Evolutionary conservation across 2,888 invertebrate genomes (phyloP), one percentile per base, ranked within the genome.

Genomic region (Seira ritae): DNA sequence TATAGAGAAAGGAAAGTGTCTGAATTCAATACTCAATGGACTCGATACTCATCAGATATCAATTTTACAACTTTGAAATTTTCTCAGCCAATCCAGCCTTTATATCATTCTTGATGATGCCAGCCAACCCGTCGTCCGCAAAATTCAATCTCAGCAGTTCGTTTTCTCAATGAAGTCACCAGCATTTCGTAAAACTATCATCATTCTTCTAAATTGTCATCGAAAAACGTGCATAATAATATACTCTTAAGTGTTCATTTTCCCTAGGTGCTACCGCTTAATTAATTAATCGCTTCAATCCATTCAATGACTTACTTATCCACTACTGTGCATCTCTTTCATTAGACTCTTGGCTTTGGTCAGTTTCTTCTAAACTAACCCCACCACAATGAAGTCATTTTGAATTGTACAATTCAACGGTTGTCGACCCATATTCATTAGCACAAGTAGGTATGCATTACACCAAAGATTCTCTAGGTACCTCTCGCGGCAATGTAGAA

Each of bases 151-250:
- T n/a, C n/a, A n/a, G n/a, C n/a, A n/a, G n/a, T n/a, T n/a, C n/a
- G n/a, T n/a, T n/a, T n/a, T n/a, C n/a, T n/a, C 42, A 74, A 74
- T 74, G 74, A 80, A 80, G 74, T 80, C 80, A 80, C 80, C 80
- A 37, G 42, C 80, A 69, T 74, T 74, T 22, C 60, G 50, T 76
- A 72, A 68, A 81, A 70, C 75, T 62, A 70, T 70, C 17, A 66
- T 81, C 69, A 60, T 75, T 42, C 42, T 42, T n/a, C n/a, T n/a
- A n/a, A 65, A 76, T 66, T 81, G 76, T 75, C 76, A 67, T 76
- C 74, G 74, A 73, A 80, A 80, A 74, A 20, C 68, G 65, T 65
- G 62, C 6, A 12, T 17, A 19, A 50, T 60, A 50, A n/a, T 46
- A 3, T 60, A 6, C 8, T 70, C 22, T 15, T 50, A 1, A 37